These are phyloP conservation scores for Morpho helenor DNA, from an alignment of 2,888 invertebrate genomes.

Conservation along the genomic window DNA sequence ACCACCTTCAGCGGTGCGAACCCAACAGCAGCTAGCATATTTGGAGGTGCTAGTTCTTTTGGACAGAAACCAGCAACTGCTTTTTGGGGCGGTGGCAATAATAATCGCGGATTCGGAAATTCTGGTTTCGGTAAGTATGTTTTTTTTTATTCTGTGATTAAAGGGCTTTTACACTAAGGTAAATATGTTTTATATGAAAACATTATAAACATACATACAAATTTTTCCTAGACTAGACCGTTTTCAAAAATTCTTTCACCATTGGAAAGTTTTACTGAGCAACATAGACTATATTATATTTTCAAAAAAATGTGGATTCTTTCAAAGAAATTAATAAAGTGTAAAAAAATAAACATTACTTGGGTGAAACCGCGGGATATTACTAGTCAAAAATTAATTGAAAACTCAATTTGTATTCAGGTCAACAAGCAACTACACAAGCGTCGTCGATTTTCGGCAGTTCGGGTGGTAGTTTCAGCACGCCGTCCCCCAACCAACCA, in stretches of 20 bases:
- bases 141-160: too few relatives aligned
- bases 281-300: too few relatives aligned
- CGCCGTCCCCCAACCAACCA: conserved; percentile 45
- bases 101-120: conserved; percentile 51
- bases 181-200: too few relatives aligned
- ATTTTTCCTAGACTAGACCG: too few relatives aligned
- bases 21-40: conserved; percentile 49
- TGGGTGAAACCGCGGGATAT: too few relatives aligned
- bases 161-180: too few relatives aligned
- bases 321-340: too few relatives aligned
- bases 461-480: conserved; percentile 57
- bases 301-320: too few relatives aligned
- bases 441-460: conserved; percentile 56
- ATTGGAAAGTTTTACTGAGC: too few relatives aligned
- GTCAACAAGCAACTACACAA: conserved; percentile 58
- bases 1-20: conserved; percentile 57
- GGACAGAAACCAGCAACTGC: conserved; percentile 48
- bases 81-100: conserved; percentile 54
- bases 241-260: too few relatives aligned
- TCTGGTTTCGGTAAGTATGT: conserved; percentile 26
- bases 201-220: neutral
- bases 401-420: conserved; percentile 29
- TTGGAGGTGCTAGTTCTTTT: conserved; percentile 43
- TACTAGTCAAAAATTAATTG: too few relatives aligned
- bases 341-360: too few relatives aligned